phyloP scores from a whole-genome alignment of 2,113 vertebrate genomes.

The Cisticola juncidis region DNA sequence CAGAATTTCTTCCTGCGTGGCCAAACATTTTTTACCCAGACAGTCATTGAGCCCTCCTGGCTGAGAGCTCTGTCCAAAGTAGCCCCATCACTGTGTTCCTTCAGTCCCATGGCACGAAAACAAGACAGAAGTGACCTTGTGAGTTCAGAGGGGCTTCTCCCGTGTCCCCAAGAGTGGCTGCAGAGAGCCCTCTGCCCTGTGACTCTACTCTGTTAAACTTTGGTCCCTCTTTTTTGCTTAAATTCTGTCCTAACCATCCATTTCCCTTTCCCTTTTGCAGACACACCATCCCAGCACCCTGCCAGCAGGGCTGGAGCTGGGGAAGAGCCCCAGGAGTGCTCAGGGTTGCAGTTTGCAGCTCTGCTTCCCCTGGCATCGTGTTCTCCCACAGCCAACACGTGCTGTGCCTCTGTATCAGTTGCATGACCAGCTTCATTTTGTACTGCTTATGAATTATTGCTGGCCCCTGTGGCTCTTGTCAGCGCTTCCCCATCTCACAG shows the following conservation, averaged over 20 bases:
- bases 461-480: neutral
- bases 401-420: neutral
- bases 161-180: neutral
- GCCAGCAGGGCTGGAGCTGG: neutral
- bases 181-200: neutral
- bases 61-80: neutral
- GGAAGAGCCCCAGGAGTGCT: neutral
- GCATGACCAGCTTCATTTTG: neutral
- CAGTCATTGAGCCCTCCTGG: neutral
- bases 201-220: neutral
- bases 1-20: neutral
- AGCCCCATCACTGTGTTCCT: fast-evolving
- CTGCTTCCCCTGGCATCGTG: neutral
- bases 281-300: neutral
- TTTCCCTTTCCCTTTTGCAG: neutral
- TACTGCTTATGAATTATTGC: constrained; percentile 14
- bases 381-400: neutral
- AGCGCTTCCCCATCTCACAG: neutral
- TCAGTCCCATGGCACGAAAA: neutral
- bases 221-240: neutral
- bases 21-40: neutral
- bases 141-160: neutral
- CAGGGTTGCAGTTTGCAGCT: neutral
- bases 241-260: neutral
- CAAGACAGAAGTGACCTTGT: neutral